Evolutionary conservation across 2,888 invertebrate species (phyloP).

Genomic region (Omphaloscelis lunosa): DNA sequence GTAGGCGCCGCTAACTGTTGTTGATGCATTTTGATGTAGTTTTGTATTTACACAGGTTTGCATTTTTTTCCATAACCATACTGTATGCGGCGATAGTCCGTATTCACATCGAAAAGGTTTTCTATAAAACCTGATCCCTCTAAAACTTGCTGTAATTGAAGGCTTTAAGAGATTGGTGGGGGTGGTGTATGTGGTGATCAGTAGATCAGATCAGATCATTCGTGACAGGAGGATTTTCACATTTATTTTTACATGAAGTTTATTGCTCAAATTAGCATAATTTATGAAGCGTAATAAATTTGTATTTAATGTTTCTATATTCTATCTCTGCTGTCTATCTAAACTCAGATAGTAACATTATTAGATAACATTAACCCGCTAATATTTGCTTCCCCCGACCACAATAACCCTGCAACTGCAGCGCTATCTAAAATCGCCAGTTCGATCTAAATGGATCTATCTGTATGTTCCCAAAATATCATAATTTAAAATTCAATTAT

Average conservation of each 20-base stretch:
- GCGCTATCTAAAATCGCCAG: constrained; percentile 24
- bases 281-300: neutral
- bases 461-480: constrained; percentile 25
- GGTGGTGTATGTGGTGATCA: neutral
- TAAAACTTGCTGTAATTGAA: neutral
- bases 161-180: neutral
- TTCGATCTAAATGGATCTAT: constrained; percentile 16
- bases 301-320: too few species aligned
- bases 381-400: constrained; percentile 18
- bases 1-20: constrained; percentile 47
- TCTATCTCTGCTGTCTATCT: constrained; percentile 3
- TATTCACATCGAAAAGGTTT: neutral
- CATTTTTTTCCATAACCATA: constrained; percentile 17
- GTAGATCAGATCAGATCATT: neutral
- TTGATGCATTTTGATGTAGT: constrained; percentile 53
- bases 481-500: constrained; percentile 44
- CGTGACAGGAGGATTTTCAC: neutral
- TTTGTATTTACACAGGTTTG: constrained; percentile 31
- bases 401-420: constrained; percentile 20
- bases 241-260: neutral
- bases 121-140: neutral
- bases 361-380: constrained; percentile 19
- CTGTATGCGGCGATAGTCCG: neutral
- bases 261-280: neutral
- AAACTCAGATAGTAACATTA: constrained; percentile 12